Base-by-base conservation (phyloP, 2,888 invertebrate species). In the Sussaba pulchella region DNA sequence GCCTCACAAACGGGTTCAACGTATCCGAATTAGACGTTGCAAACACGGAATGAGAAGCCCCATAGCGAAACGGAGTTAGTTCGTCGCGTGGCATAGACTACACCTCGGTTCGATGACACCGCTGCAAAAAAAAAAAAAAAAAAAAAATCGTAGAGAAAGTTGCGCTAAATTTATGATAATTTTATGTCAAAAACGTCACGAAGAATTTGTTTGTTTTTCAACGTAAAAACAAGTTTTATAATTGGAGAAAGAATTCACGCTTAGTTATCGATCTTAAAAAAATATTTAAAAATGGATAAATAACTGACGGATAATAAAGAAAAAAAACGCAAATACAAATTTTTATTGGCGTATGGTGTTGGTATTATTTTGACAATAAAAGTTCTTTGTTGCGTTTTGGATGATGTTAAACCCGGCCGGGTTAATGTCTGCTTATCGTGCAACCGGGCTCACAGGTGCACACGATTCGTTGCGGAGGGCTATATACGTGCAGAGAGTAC, bases 61-160 rank as follows among this genome's bases (percentile, higher is more conserved):
- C 67, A 67, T 52, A 50, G 36, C 52, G 45, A 52, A 45, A 52
- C 17, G 3, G 39, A 26, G 54, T 24, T 45, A 36, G 45, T 21
- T 54, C 41, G 19, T 31, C 63, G 31, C 26, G 57, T 21, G 24
- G 10, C n/a, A 4, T n/a, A 1, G 26, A 31, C 45, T 66, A 69
- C 50, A 50, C 50, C 47, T 9, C 43, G 57, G 57, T 47, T 54
- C 61, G 72, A 47, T 76, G 67, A 72, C 39, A 21, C 50, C 67
- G 39, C 72, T 52, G 14, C 67, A 52, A 47, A 54, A 66, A n/a
- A n/a, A n/a, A n/a, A n/a, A n/a, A n/a, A n/a, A n/a, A n/a, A n/a
- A n/a, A n/a, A n/a, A n/a, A 50, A 50, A 63, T 45, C 72, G 67
- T 21, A 73, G 77, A 69, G 77, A 77, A 77, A 77, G 76, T 77